Conservation (phyloP, 2,888 invertebrate species). For the Hirtodrosophila confusa region DNA sequence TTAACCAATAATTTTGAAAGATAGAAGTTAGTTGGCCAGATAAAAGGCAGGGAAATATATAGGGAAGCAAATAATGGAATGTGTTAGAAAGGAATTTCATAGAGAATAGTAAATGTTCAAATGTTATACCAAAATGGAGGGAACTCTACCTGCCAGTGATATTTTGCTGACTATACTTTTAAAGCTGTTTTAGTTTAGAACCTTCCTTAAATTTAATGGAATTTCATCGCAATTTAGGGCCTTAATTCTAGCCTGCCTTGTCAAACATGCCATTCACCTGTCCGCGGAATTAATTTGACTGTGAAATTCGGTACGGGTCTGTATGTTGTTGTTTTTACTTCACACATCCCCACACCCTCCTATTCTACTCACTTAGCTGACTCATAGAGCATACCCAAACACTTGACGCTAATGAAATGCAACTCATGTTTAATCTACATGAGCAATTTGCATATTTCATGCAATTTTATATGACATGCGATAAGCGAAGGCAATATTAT, state of each 20-base stretch:
- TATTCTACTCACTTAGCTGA: neutral
- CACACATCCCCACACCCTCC: neutral
- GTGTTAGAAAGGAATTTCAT: neutral
- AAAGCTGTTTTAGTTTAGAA: too few species aligned
- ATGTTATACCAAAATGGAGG: too few species aligned
- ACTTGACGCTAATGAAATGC: conserved; percentile 53
- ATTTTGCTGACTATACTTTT: too few species aligned
- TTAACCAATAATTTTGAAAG: conserved; percentile 14
- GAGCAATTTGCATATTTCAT: conserved; percentile 56
- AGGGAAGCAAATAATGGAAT: neutral
- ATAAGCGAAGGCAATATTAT: conserved; percentile 15
- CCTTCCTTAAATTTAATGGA: too few species aligned
- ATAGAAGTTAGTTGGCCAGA: conserved; percentile 5
- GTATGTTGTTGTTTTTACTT: too few species aligned
- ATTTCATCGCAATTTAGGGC: too few species aligned
- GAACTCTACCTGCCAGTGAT: too few species aligned
- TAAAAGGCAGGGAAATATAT: neutral
- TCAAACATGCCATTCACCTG: too few species aligned
- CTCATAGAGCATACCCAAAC: conserved; percentile 1
- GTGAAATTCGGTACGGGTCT: neutral
- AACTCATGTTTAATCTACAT: conserved; percentile 47
- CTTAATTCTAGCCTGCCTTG: too few species aligned
- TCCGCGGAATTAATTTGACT: neutral
- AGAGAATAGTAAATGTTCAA: too few species aligned
- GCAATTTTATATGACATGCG: conserved; percentile 48